These are phyloP conservation scores for Drosophila paranaensis DNA, from an alignment of 2,888 invertebrate genomes.

Conservation along the genomic window DNA sequence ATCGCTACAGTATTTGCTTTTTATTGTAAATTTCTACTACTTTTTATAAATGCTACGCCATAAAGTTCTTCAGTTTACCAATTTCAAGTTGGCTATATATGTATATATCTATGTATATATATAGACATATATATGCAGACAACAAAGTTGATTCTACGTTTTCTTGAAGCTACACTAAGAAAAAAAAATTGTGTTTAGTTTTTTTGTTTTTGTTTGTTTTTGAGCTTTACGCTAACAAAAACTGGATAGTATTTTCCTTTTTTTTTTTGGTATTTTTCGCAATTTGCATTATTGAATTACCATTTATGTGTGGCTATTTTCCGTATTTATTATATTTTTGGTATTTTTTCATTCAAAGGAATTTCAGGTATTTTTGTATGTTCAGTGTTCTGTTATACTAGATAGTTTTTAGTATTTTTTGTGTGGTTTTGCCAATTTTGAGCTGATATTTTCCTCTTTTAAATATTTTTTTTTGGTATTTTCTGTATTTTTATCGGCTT, in stretches of 20 bases:
- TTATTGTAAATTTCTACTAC: constrained; percentile 24
- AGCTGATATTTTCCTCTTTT: neutral
- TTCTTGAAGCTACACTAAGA: constrained; percentile 6
- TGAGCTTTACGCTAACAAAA: neutral
- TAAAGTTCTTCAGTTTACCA: constrained; percentile 57
- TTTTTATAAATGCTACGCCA: constrained; percentile 69
- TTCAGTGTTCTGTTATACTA: neutral
- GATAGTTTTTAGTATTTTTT: neutral
- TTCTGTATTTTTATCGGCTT: neutral
- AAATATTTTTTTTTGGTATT: neutral
- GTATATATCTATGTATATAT: neutral
- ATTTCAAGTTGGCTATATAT: constrained; percentile 14
- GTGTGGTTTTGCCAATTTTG: neutral
- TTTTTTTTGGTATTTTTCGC: neutral
- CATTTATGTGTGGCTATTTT: neutral
- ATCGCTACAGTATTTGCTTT: constrained; percentile 5
- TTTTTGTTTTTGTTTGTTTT: neutral
- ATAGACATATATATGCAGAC: neutral
- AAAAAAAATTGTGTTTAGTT: neutral
- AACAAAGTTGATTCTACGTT: constrained; percentile 2
- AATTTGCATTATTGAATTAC: no score
- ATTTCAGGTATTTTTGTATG: neutral
- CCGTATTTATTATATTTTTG: neutral
- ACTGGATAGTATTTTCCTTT: neutral
- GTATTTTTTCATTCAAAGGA: neutral